Evolutionary conservation across 1,140 invertebrate species (phyloP), one percentile per base, ranked within the genome.

Genomic region (Mylabris phalerata): DNA sequence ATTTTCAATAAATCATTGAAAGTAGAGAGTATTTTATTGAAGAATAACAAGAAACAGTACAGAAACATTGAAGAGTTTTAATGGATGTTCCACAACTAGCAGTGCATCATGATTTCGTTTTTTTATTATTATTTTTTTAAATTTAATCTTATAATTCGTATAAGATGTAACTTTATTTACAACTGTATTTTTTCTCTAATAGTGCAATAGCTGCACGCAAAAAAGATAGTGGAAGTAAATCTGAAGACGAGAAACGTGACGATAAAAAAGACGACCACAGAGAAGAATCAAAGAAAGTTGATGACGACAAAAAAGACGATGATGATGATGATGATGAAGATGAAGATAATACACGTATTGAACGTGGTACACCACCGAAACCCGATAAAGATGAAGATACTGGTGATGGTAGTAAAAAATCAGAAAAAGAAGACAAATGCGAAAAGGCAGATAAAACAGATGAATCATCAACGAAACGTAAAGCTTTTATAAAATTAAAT

Each of bases 401-500:
- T 3, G 48, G 49, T 42, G 45, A 50, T 9, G 40, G 56, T 24
- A 51, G 49, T 13, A 60, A 60, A 48, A 45, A 40, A 46, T 13
- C 55, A 13, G 50, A 49, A 19, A 60, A 60, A 24, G 61, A 65
- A 40, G 61, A 63, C 9, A 48, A 48, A 6, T 24, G 9, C n/a
- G 55, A 58, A 46, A 64, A 19, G 19, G 19, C 19, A 19, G 19
- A 19, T 19, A 19, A 19, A 67, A 11, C 9, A 19, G 65, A 72
- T 25, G 58, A 75, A 55, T 69, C 73, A 54, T 44, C 75, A 60
- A 73, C 76, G 26, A 77, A 72, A 51, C 39, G 51, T 3, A 68
- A 73, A 59, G 74, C 78, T 26, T 88, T 83, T 63, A 85, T 89
- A 19, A 84, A 85, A 65, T 74, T 91, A 1, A 79, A 78, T 26